Percentiles rank a stretch among this genome's conserved stretches.
Evolutionary conservation across 2,888 invertebrate genomes (phyloP).

Genomic region (Phorcus lineatus): DNA sequence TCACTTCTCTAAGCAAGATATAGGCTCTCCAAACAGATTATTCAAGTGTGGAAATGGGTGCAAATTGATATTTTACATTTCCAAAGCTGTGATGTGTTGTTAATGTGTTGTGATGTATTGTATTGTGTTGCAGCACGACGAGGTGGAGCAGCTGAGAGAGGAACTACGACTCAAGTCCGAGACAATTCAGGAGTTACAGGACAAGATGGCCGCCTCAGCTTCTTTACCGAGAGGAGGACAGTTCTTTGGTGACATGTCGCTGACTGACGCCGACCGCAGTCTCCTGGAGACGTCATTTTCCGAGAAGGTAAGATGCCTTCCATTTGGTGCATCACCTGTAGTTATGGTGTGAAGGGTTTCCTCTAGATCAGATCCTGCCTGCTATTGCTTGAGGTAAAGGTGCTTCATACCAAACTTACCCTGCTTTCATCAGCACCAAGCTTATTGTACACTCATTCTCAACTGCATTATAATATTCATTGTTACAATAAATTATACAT

Average conservation of each 20-base stretch:
- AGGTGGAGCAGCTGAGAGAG: conserved; percentile 6
- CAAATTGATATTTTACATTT: too few species aligned
- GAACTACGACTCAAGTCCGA: neutral
- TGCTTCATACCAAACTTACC: too few species aligned
- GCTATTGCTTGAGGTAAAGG: too few species aligned
- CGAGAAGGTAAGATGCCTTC: conserved; percentile 48
- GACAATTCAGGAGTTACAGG: conserved; percentile 39
- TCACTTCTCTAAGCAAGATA: too few species aligned
- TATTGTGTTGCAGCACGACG: neutral
- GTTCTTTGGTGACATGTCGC: conserved; percentile 44
- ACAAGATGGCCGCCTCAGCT: conserved; percentile 42
- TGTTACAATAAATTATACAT: too few species aligned
- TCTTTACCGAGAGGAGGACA: conserved; percentile 46
- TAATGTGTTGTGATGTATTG: neutral
- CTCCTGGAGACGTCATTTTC: conserved; percentile 53
- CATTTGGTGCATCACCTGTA: neutral
- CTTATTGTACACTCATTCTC: too few species aligned
- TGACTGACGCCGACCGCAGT: conserved; percentile 43
- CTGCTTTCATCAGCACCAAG: too few species aligned
- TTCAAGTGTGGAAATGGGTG: too few species aligned
- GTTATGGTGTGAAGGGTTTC: neutral
- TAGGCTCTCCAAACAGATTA: too few species aligned
- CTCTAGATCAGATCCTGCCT: neutral
- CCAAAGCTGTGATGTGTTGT: neutral
- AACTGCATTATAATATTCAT: too few species aligned